Percentiles rank a stretch among this genome's conserved stretches.
These are phyloP conservation scores for Byasa hedistus DNA, from an alignment of 2,888 invertebrate genomes.

Conservation along the genomic window DNA sequence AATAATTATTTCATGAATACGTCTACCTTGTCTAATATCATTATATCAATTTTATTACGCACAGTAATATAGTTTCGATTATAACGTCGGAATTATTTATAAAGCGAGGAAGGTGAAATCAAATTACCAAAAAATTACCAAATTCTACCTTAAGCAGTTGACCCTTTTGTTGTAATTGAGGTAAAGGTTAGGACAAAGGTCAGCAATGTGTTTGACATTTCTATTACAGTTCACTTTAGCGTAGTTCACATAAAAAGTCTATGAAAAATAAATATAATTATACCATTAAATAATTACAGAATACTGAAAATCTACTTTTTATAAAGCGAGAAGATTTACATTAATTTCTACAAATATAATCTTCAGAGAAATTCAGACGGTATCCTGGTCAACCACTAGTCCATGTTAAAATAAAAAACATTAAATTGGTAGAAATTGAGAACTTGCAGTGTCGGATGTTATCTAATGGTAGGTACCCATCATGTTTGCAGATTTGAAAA, in stretches of 20 bases:
- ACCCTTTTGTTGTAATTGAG: constrained; percentile 14
- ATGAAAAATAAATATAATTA: no score
- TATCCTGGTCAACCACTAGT: no score
- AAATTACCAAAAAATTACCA: neutral
- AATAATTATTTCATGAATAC: neutral
- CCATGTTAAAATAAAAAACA: no score
- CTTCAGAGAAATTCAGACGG: no score
- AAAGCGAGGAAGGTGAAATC: neutral
- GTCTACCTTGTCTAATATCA: neutral
- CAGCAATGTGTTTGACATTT: constrained; percentile 17
- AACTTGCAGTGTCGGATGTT: no score
- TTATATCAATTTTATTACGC: neutral
- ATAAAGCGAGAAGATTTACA: neutral
- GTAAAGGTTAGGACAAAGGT: constrained; percentile 13
- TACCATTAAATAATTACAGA: neutral
- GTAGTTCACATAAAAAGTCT: neutral
- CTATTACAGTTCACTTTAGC: constrained; percentile 6
- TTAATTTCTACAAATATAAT: no score
- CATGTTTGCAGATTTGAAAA: no score
- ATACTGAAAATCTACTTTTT: neutral
- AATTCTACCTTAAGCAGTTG: neutral
- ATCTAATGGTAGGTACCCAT: no score
- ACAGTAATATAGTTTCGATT: no score
- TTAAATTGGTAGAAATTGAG: no score
- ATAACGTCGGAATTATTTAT: neutral